phyloP scores from a whole-genome alignment of 2,113 vertebrate species.

The Mungos mungo region DNA sequence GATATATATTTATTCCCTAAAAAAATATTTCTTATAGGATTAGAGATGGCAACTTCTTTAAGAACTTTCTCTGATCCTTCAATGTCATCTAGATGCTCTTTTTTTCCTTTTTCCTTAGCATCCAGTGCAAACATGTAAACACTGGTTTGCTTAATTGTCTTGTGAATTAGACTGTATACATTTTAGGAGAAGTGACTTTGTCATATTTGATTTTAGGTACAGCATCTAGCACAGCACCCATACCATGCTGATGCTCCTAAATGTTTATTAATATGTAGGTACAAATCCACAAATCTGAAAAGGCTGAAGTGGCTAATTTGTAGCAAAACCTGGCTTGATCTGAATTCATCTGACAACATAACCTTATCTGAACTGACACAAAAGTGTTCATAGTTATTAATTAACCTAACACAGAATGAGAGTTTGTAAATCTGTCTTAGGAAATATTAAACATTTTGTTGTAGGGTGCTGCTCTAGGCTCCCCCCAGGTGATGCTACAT shows the following conservation, averaged over 20 bases:
- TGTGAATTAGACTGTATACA: not conserved
- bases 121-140: not conserved
- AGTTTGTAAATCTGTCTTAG: not conserved
- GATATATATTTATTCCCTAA: not conserved
- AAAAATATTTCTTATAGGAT: not conserved
- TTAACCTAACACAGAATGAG: not conserved
- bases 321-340: not conserved
- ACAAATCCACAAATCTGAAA: not conserved
- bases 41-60: not conserved
- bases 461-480: not conserved
- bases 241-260: not conserved
- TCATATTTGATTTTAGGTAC: not conserved
- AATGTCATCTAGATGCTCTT: not conserved
- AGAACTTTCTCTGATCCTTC: not conserved
- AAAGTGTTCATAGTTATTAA: not conserved
- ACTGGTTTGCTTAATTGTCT: not conserved
- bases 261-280: not conserved
- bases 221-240: not conserved
- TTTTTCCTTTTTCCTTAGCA: not conserved
- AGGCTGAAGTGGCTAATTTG: not conserved
- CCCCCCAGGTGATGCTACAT: not conserved
- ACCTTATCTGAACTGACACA: not conserved
- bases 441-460: not conserved
- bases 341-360: not conserved
- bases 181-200: not conserved